These are phyloP conservation scores for Pangasius krempfi DNA, from an alignment of 2,797 vertebrate species.

Conservation along the genomic window DNA sequence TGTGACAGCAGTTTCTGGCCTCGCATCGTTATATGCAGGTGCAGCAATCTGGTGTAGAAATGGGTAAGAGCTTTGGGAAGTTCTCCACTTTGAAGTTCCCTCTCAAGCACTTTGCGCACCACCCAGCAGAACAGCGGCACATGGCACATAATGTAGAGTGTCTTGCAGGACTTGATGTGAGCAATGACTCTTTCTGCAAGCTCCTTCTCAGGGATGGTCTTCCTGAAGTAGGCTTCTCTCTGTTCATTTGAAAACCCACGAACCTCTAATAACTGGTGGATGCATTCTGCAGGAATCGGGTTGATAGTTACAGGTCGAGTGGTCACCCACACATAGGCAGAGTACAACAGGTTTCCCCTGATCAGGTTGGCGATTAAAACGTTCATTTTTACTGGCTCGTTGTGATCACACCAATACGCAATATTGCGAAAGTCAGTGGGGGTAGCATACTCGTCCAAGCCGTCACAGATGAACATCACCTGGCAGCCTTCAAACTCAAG, in stretches of 20 bases:
- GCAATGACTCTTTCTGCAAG: constrained; percentile 66
- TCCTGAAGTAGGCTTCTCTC: constrained; percentile 72
- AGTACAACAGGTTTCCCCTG: constrained; percentile 64
- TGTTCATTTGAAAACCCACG: constrained; percentile 68
- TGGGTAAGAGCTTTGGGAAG: constrained; percentile 68
- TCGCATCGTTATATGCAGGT: constrained; percentile 56
- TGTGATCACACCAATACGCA: constrained; percentile 52
- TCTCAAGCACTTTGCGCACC: constrained; percentile 62
- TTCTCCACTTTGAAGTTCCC: constrained; percentile 46
- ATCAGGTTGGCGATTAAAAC: constrained; percentile 72
- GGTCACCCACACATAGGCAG: constrained; percentile 57
- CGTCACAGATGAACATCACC: constrained; percentile 75
- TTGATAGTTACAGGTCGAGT: constrained; percentile 57
- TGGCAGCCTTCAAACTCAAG: constrained; percentile 56
- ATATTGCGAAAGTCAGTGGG: constrained; percentile 66
- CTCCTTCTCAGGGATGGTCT: constrained; percentile 62
- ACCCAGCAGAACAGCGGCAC: constrained; percentile 73
- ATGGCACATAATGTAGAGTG: constrained; percentile 77
- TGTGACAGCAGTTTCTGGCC: constrained; percentile 28
- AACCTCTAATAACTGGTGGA: constrained; percentile 64
- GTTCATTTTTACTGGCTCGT: constrained; percentile 41
- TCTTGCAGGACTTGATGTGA: constrained; percentile 66
- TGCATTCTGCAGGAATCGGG: constrained; percentile 65
- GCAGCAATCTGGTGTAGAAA: constrained; percentile 73
- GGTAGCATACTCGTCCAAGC: constrained; percentile 71